phyloP scores from a whole-genome alignment of 1,140 invertebrate species.

The Rhizoglyphus robini region DNA sequence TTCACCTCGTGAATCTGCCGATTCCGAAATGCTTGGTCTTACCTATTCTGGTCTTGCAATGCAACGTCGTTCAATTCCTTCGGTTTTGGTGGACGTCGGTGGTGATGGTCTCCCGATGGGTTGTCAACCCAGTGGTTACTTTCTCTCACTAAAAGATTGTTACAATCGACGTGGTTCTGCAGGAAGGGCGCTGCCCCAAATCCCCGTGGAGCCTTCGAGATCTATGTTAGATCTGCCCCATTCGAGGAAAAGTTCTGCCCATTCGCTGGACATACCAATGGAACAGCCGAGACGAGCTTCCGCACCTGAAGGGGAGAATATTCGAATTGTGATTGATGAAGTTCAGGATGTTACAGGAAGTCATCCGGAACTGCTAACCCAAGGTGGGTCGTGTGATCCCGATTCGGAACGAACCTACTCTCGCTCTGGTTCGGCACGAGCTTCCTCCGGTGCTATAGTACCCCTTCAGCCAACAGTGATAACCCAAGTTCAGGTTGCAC shows the following conservation, averaged over 20 bases:
- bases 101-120: conserved; percentile 17
- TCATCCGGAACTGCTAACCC: conserved; percentile 31
- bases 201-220: conserved; percentile 18
- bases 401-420: background rate
- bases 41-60: background rate
- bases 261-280: conserved; percentile 23
- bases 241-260: conserved; percentile 19
- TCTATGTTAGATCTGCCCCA: conserved; percentile 20
- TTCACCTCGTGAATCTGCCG: conserved; percentile 19
- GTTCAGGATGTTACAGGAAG: conserved; percentile 48
- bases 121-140: background rate
- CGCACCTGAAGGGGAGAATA: conserved; percentile 66
- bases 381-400: background rate
- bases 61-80: conserved; percentile 23
- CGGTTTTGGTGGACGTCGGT: conserved; percentile 21
- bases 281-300: conserved; percentile 32
- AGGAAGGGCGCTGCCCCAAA: conserved; percentile 23
- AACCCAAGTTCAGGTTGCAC: background rate
- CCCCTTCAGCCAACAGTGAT: background rate
- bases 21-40: conserved; percentile 22
- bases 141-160: conserved; percentile 16
- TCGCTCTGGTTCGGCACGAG: conserved; percentile 3
- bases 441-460: conserved; percentile 31
- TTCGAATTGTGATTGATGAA: conserved; percentile 81
- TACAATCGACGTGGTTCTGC: conserved; percentile 22